phyloP scores from a whole-genome alignment of 1,140 invertebrate genomes.

The Hestina assimilis region DNA sequence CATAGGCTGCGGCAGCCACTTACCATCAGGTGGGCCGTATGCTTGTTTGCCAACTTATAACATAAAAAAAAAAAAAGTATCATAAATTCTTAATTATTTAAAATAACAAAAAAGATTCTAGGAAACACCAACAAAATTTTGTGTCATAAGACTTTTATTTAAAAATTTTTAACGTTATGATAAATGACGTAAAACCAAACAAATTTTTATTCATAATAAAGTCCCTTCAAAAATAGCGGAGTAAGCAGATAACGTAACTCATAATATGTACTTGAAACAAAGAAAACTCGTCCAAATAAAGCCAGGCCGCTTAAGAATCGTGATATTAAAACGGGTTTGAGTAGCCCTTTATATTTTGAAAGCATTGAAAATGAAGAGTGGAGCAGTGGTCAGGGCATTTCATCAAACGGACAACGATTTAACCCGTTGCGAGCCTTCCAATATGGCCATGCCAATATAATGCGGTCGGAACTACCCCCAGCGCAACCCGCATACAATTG shows the following conservation, averaged over 20 bases:
- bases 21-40: no score
- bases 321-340: neutral
- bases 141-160: no score
- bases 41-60: no score
- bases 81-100: no score
- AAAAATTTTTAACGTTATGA: no score
- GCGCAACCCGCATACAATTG: slow-evolving; percentile 14
- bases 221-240: neutral
- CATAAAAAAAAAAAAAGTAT: no score
- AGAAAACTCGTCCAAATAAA: neutral
- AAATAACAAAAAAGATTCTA: no score
- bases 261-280: slow-evolving; percentile 4
- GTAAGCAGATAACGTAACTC: neutral
- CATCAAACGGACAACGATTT: slow-evolving; percentile 19
- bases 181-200: neutral
- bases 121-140: no score
- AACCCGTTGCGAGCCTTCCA: slow-evolving; percentile 12
- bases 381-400: slow-evolving; percentile 8
- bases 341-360: slow-evolving; percentile 17
- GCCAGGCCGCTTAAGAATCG: neutral
- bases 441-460: slow-evolving; percentile 18
- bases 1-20: no score
- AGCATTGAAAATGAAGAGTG: slow-evolving; percentile 15
- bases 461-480: slow-evolving; percentile 8
- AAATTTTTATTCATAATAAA: neutral